Evolutionary conservation across 2,113 vertebrate species (phyloP), one percentile per base, ranked within the genome.

Genomic region (Parus major): DNA sequence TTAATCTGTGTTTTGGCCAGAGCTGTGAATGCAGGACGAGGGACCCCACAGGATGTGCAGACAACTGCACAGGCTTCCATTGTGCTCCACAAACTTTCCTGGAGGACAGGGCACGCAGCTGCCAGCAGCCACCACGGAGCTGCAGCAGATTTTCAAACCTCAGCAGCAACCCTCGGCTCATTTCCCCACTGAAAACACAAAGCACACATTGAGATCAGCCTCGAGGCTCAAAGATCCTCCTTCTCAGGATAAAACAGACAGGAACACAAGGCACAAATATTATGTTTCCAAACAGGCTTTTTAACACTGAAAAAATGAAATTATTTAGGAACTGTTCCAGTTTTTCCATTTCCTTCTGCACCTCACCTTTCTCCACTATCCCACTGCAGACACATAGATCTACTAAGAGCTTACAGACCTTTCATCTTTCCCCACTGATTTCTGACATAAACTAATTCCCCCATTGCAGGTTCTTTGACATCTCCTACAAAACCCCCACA

Each of bases 61-160:
- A 71, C 11, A 85, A 31, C 59, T 63, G 89, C 25, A 83, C 55
- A 85, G 95, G 82, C 88, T 82, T 96, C 97, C 97, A 97, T 42
- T 41, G 95, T 92, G 94, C 82, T 73, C 82, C 76, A 70, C 41
- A 47, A 42, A 50, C 59, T 17, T n/a, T 92, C 47, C 88, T 83
- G 66, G 13, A 83, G 83, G 93, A 86, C 36, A 88, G 41, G 50
- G 88, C n/a, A 52, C 17, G 53, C 88, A 97, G 84, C 96, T 97
- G 96, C 33, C 9, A 5, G 91, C 92, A 93, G 39, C 90, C 75
- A 46, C 82, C 84, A 29, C 1, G 84, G 50, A 96, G 81, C 61
- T 80, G 96, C 17, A 94, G 13, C 90, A 98, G n/a, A 29, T 66
- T 90, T 52, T 97, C 97, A 72, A 97, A 55, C 42, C 86, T 95